Base-by-base conservation (phyloP, 1,140 invertebrate genomes). In the Sarcophaga bullata region DNA sequence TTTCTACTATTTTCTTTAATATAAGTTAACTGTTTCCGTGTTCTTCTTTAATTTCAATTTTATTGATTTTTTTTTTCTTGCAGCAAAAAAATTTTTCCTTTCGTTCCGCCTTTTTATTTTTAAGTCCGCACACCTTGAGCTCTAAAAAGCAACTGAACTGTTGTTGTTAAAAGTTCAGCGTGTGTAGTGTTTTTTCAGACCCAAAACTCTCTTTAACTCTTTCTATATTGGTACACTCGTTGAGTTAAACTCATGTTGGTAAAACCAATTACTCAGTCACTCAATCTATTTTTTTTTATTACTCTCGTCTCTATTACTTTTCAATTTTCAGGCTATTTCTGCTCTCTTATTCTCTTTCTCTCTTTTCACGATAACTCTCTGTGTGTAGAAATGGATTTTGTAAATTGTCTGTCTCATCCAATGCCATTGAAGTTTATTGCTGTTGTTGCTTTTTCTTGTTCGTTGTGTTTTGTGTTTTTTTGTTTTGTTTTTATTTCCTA, bases 111-210 rank as follows among this genome's bases (percentile, higher is more conserved):
- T 68, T 68, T 25, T 9, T 19, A 17, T 17, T 19, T 68, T 68
- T 25, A 68, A 8, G 62, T 68, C 62, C 17, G 62, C 62, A 68
- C 62, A 68, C n/a, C 17, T 68, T 68, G 62, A 68, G 62, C 17
- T 68, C 9, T 8, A 17, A 68, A 68, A 68, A 68, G 62, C 17
- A 19, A 68, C 62, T 68, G 62, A 68, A 19, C 8, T 17, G n/a
- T 68, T 68, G 62, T 68, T 68, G n/a, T 17, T 68, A 5, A 25
- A 19, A 19, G 3, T 19, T 15, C 0, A 8, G 6, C n/a, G 7
- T 68, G 8, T 68, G 62, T 62, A 62, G 62, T 9, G 15, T 52
- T 52, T 52, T 52, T 52, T 1, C 50, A 3, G 50, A 6, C 8
- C 25, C 25, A 37, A 37, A 37, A 52, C 13, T 10, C 8, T 52